A percentile compares a stretch with the other conserved stretches of the same genome.
These are phyloP conservation scores for Cheilosia variabilis DNA, from an alignment of 2,888 invertebrate species.

Conservation along the genomic window DNA sequence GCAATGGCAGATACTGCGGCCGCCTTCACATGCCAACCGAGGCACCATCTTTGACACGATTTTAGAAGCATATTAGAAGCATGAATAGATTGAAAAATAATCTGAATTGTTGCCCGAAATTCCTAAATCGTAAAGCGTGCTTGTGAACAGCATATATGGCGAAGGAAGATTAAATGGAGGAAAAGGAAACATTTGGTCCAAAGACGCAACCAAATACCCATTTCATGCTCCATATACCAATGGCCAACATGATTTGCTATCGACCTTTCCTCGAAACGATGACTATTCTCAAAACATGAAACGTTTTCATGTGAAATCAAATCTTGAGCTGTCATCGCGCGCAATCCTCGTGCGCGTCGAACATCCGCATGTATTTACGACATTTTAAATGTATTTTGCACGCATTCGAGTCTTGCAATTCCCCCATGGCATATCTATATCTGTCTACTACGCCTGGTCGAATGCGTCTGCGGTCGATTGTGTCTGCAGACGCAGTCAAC, in stretches of 20 bases:
- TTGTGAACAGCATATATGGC: too few species aligned
- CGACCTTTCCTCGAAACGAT: constrained; percentile 20
- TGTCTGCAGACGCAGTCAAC: constrained; percentile 53
- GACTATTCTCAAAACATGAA: constrained; percentile 11
- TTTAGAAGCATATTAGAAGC: too few species aligned
- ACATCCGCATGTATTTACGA: constrained; percentile 51
- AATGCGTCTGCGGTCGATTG: constrained; percentile 50
- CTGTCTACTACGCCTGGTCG: constrained; percentile 29
- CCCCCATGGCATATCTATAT: constrained; percentile 14
- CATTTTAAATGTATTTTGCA: constrained; percentile 63
- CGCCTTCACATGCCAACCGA: too few species aligned
- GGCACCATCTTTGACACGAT: too few species aligned
- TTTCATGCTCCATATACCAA: constrained; percentile 8
- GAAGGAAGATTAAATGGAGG: too few species aligned
- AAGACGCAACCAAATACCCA: neutral
- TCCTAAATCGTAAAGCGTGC: too few species aligned
- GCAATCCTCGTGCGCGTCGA: constrained; percentile 56
- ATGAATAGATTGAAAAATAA: too few species aligned
- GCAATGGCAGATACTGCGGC: too few species aligned
- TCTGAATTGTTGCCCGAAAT: too few species aligned
- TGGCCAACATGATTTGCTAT: constrained; percentile 2
- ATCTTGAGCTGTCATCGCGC: constrained; percentile 67
- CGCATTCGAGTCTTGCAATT: constrained; percentile 38
- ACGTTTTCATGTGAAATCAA: constrained; percentile 59
- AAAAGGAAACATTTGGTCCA: neutral